phyloP scores from a whole-genome alignment of 2,113 vertebrate genomes.

The Mesitornis unicolor region DNA sequence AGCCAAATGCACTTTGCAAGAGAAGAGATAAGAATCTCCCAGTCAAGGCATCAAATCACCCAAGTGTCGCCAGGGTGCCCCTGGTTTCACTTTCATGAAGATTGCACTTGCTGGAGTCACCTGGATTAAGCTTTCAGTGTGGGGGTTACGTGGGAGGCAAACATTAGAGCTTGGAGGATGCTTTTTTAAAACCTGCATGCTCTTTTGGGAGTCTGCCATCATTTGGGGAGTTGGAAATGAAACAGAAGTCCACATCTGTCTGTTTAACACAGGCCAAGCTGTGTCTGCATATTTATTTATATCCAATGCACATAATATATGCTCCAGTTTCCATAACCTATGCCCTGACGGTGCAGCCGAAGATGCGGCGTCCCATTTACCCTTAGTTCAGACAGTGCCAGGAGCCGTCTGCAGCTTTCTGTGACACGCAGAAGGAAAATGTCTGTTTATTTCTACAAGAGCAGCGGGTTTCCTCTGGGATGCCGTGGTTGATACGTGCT shows the following conservation, averaged over 20 bases:
- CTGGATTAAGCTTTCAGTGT: not conserved
- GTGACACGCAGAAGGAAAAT: not conserved
- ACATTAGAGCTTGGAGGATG: not conserved
- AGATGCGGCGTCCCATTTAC: not conserved
- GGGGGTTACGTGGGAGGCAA: not conserved
- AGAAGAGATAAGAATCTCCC: not conserved
- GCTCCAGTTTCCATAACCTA: not conserved
- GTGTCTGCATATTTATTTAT: not conserved
- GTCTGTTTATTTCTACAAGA: not conserved
- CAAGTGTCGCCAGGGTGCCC: not conserved
- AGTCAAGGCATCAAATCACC: not conserved
- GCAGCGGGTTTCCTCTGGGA: not conserved
- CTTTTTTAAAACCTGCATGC: not conserved
- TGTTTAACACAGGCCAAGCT: not conserved
- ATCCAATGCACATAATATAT: not conserved
- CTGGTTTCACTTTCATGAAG: not conserved
- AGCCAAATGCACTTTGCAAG: not conserved
- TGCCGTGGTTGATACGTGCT: not conserved
- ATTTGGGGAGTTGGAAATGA: not conserved
- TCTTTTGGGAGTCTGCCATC: not conserved
- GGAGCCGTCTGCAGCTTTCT: not conserved
- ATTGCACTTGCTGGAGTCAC: accelerated
- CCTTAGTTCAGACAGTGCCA: not conserved
- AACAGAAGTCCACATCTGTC: not conserved
- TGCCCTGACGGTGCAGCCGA: not conserved